Evolutionary conservation across 1,140 invertebrate species (phyloP).

Genomic region (Caenorhabditis brenneri): DNA sequence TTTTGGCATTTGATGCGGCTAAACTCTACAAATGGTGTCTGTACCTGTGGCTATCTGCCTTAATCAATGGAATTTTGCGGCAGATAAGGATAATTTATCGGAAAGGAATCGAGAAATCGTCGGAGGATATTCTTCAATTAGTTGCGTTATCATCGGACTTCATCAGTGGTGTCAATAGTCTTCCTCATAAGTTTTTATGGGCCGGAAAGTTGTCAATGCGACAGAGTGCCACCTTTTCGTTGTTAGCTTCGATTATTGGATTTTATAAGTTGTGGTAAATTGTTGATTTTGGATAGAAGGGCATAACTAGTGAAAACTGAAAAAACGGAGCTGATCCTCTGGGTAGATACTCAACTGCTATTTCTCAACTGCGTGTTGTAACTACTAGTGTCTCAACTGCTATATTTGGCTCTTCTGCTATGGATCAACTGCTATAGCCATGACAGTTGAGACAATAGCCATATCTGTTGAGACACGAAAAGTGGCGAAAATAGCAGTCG

Average conservation of each 20-base stretch:
- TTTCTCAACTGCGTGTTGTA: too few species aligned
- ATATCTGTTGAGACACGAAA: too few species aligned
- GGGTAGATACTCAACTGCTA: too few species aligned
- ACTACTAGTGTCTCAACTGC: too few species aligned
- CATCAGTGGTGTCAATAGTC: constrained; percentile 26
- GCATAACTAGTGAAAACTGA: not conserved
- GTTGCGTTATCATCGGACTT: constrained; percentile 51
- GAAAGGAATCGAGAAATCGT: constrained; percentile 49
- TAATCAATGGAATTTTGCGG: constrained; percentile 54
- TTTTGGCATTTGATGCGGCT: constrained; percentile 48
- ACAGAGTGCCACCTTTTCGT: constrained; percentile 50
- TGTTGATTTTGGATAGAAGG: too few species aligned
- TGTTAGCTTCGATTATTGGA: constrained; percentile 58
- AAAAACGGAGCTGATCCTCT: too few species aligned
- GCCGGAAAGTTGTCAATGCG: constrained; percentile 54
- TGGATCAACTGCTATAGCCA: too few species aligned
- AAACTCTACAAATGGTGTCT: constrained; percentile 56
- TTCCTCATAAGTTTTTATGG: constrained; percentile 53
- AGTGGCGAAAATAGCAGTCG: too few species aligned
- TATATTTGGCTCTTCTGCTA: too few species aligned
- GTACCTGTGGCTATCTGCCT: constrained; percentile 58
- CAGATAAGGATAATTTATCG: constrained; percentile 36
- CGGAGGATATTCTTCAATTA: constrained; percentile 50
- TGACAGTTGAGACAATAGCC: too few species aligned
- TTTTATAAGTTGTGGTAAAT: constrained; percentile 55